Percentiles rank a stretch among this genome's conserved stretches.
These are phyloP conservation scores for Aphelenchoides besseyi DNA, from an alignment of 1,140 invertebrate genomes.

Conservation along the genomic window DNA sequence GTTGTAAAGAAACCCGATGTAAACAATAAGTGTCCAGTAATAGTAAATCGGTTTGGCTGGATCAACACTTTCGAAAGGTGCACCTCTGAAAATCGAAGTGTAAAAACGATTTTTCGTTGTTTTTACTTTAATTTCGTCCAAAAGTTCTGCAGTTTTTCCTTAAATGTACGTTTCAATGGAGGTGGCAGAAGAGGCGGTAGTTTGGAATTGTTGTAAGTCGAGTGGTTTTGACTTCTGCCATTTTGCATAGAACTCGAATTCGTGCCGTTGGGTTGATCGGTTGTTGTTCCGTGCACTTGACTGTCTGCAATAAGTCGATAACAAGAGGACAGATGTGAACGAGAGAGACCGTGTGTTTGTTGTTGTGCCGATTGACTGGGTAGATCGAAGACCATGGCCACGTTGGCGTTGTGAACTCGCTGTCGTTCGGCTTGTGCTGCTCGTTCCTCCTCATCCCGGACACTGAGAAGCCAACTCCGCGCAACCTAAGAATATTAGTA, in stretches of 20 bases:
- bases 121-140: neutral
- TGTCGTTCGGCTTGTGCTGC: neutral
- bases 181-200: neutral
- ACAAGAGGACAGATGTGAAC: neutral
- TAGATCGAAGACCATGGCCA: conserved; percentile 5
- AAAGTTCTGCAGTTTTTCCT: neutral
- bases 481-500: conserved; percentile 15
- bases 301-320: neutral
- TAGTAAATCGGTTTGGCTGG: conserved; percentile 43
- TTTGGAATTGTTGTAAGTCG: too few relatives aligned
- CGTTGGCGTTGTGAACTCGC: conserved; percentile 1
- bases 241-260: too few relatives aligned
- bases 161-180: neutral
- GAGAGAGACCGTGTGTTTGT: neutral
- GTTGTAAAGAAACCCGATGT: conserved; percentile 47
- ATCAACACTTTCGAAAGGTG: conserved; percentile 32
- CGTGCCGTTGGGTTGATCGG: too few relatives aligned
- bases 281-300: neutral
- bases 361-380: neutral
- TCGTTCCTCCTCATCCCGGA: neutral
- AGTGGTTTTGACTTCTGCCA: too few relatives aligned
- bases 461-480: conserved; percentile 17
- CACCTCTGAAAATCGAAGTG: conserved; percentile 11
- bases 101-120: neutral
- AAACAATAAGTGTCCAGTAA: conserved; percentile 50